These are phyloP conservation scores for Dasypolia templi DNA, from an alignment of 2,888 invertebrate genomes.

Conservation along the genomic window DNA sequence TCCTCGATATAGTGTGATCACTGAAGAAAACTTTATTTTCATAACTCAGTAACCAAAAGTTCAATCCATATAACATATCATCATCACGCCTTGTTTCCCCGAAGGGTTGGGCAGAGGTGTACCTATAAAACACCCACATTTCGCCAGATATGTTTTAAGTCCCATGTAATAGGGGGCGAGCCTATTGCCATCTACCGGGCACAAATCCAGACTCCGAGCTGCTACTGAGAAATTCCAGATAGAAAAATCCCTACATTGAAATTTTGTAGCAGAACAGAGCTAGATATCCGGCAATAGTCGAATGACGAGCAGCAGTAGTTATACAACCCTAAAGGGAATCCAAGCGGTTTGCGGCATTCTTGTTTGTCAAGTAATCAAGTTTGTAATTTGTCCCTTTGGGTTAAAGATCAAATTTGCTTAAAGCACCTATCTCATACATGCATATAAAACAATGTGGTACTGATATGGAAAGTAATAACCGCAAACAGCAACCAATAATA, in stretches of 20 bases:
- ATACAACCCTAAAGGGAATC: neutral
- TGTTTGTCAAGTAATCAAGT: conserved; percentile 20
- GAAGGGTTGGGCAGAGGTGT: too few species aligned
- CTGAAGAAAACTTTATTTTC: neutral
- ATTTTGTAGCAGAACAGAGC: neutral
- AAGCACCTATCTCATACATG: conserved; percentile 15
- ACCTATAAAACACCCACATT: too few species aligned
- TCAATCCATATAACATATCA: too few species aligned
- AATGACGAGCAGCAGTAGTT: neutral
- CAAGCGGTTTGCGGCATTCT: neutral
- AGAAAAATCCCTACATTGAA: too few species aligned
- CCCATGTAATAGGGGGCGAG: too few species aligned
- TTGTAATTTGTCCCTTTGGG: conserved; percentile 9
- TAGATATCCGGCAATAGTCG: neutral
- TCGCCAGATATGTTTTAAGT: too few species aligned
- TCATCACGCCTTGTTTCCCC: too few species aligned
- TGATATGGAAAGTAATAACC: conserved; percentile 58
- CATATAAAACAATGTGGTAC: conserved; percentile 20
- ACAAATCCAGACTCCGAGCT: too few species aligned
- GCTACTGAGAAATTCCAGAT: too few species aligned
- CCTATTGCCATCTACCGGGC: too few species aligned
- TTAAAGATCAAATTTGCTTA: conserved; percentile 23
- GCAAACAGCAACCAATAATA: conserved; percentile 53
- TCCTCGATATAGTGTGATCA: neutral
- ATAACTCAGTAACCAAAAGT: neutral